Evolutionary conservation across 1,140 invertebrate genomes (phyloP), one percentile per base, ranked within the genome.

Genomic region (Zaprionus taronus): DNA sequence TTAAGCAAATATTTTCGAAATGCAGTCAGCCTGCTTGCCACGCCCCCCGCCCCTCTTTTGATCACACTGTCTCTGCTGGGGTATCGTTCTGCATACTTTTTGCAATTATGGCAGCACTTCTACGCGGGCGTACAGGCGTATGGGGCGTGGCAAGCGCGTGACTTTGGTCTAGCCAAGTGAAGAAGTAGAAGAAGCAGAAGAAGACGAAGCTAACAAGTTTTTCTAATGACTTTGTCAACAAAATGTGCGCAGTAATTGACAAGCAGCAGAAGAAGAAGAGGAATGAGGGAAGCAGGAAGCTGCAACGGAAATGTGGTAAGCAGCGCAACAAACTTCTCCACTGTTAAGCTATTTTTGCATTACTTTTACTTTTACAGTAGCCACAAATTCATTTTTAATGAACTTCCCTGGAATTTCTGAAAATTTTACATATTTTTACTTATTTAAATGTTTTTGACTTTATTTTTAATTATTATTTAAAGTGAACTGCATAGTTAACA

Each of bases 1-100:
- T 90, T 84, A 81, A 85, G 85, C 85, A 89, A 90, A 90, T 90
- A 89, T 84, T 90, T 89, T 84, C 62, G 70, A 79, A 89, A 87
- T 84, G 84, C 78, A 85, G 81, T 89, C 67, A 66, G 63, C 58
- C 41, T 47, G 41, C n/a, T 47, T n/a, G 24, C 41, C 36, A 56
- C 36, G 14, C 26, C 68, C 38, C 34, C 53, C 47, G 5, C 31
- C 31, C 9, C 9, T 31, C 2, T 3, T 2, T 11, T 7, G 28
- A 28, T 44, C 6, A 28, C 44, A 56, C n/a, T 34, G n/a, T 57
- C n/a, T 34, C 47, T 57, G n/a, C 41, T 17, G 41, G 41, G n/a
- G 41, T 47, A 47, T 47, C 15, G 41, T 38, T 20, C 41, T 44
- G 67, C 24, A 70, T 75, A 70, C 72, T 84, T 85, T 69, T 75